phyloP scores from a whole-genome alignment of 53 echinoderm and acorn worm genomes.

The Holothuria scabra region DNA sequence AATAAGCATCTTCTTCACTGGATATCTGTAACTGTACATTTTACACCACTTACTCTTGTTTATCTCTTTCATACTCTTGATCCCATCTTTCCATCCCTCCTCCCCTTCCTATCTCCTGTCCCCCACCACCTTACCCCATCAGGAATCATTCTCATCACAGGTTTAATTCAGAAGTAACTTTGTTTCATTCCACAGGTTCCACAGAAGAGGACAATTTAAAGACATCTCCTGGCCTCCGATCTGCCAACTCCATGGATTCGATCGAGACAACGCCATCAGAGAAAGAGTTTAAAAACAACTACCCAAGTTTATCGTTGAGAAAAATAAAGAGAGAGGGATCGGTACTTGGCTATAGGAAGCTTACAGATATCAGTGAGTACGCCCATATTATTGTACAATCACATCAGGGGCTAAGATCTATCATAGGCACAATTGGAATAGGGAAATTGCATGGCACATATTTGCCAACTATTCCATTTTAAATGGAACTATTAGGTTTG shows the following conservation, averaged over 20 bases:
- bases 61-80: not conserved
- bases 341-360: conserved; percentile 78
- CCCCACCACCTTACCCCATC: not conserved
- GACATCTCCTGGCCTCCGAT: not conserved
- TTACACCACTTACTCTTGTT: too few relatives aligned
- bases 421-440: too few relatives aligned
- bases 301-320: conserved; percentile 61
- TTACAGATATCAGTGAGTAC: conserved; percentile 59
- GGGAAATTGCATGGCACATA: too few relatives aligned
- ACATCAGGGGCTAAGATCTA: too few relatives aligned
- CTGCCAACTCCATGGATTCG: conserved; percentile 57
- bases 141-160: too few relatives aligned
- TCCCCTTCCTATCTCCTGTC: not conserved
- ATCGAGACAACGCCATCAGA: conserved; percentile 85
- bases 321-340: conserved; percentile 76
- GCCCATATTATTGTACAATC: not conserved
- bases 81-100: not conserved
- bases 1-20: too few relatives aligned
- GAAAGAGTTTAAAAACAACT: conserved; percentile 75
- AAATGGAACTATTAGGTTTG: too few relatives aligned
- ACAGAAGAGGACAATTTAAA: not conserved
- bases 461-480: too few relatives aligned
- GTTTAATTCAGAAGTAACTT: too few relatives aligned
- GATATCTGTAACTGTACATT: too few relatives aligned
- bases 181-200: too few relatives aligned